A percentile compares a stretch with the other conserved stretches of the same genome.
Conservation (phyloP, 2,888 invertebrate genomes). For the Campopleginae sp. region DNA sequence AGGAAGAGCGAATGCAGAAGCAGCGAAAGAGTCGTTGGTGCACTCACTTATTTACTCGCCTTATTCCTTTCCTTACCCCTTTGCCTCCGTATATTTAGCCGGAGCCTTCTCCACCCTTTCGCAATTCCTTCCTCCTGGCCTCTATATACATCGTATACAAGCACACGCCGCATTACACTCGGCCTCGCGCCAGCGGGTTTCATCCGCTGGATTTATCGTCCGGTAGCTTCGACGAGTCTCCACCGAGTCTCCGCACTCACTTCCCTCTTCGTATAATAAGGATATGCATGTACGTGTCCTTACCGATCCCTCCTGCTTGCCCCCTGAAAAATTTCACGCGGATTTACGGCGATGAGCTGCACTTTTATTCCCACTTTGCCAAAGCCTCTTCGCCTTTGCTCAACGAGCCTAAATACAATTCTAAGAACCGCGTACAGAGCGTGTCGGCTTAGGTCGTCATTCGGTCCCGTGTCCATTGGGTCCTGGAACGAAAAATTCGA, state of each 20-base stretch:
- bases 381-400: not conserved
- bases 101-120: slow-evolving; percentile 46
- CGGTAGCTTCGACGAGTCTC: slow-evolving; percentile 67
- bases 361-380: not conserved
- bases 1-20: slow-evolving; percentile 57
- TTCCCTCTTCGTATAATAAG: slow-evolving; percentile 37
- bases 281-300: slow-evolving; percentile 12
- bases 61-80: slow-evolving; percentile 66
- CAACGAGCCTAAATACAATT: not conserved
- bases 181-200: slow-evolving; percentile 66
- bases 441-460: not conserved
- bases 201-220: slow-evolving; percentile 70
- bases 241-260: slow-evolving; percentile 55
- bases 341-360: slow-evolving; percentile 21
- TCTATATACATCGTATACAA: slow-evolving; percentile 40
- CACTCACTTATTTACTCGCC: slow-evolving; percentile 76
- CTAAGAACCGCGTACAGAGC: not conserved
- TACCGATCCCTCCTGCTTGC: slow-evolving; percentile 30
- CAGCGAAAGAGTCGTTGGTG: slow-evolving; percentile 70
- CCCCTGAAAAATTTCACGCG: slow-evolving; percentile 28
- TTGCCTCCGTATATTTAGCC: slow-evolving; percentile 26
- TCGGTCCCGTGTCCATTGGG: not conserved
- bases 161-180: slow-evolving; percentile 68
- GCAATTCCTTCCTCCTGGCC: slow-evolving; percentile 49
- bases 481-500: not conserved